Percentiles rank a stretch among this genome's conserved stretches.
phyloP scores from a whole-genome alignment of 64 coral and sea anemone species.

The Catalaphyllia jardinei region DNA sequence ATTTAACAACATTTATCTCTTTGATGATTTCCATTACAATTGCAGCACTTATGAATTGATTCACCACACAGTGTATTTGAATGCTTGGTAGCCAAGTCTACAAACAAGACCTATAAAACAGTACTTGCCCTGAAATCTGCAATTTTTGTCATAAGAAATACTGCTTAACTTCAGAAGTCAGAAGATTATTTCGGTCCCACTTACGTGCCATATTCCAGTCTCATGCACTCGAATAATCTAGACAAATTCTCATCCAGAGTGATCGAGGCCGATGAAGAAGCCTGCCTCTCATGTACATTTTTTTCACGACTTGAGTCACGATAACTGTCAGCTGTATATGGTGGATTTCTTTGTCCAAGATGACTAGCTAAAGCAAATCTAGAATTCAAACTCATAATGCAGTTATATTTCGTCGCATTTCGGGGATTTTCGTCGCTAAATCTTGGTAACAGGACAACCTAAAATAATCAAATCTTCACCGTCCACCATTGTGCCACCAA shows the following conservation, averaged over 20 bases:
- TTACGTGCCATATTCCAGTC: constrained; percentile 93
- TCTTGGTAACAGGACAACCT: not conserved
- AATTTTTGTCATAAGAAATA: not conserved
- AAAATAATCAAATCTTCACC: not conserved
- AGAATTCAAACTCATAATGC: not conserved
- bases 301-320: not conserved
- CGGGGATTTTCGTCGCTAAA: constrained; percentile 15
- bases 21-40: too few species aligned
- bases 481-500: constrained; percentile 12
- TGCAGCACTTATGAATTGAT: too few species aligned
- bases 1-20: too few species aligned
- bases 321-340: not conserved
- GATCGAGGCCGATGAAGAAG: not conserved
- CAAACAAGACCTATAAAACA: not conserved
- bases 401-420: constrained; percentile 36
- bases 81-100: not conserved
- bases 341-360: not conserved
- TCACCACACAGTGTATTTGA: too few species aligned
- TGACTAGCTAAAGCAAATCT: constrained; percentile 3
- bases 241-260: constrained; percentile 86
- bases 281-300: not conserved
- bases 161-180: not conserved
- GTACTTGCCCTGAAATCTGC: not conserved
- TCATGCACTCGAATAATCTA: constrained; percentile 86
- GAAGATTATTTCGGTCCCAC: not conserved